Evolutionary conservation across 2,888 invertebrate genomes (phyloP), one percentile per base, ranked within the genome.

Genomic region (Acronicta alni): DNA sequence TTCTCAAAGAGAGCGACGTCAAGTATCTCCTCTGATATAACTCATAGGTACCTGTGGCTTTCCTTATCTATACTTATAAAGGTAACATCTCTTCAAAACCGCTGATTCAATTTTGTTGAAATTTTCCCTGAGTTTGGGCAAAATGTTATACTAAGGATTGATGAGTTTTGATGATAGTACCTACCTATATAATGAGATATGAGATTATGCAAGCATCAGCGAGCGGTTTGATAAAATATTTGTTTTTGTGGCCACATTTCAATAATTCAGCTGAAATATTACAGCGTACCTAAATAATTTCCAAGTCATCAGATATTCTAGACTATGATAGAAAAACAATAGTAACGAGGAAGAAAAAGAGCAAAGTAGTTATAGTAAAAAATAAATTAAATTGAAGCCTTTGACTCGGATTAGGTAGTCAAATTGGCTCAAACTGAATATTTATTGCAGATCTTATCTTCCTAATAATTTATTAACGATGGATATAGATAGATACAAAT

Each of bases 21-120:
- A 42, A 58, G 67, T 51, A 48, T 51, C 53, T 56, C 56, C 64
- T 60, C 42, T 18, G 42, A 67, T 44, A 56, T 48, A 60, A 60
- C 35, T 55, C 59, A 56, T 67, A 30, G 26, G 30, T 30, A 68
- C 59, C 63, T 60, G 63, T 51, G 60, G 58, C 60, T 18, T 30
- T 39, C 42, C 64, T 72, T 76, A 77, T 76, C 68, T 68, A 8
- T 57, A 58, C 67, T 71, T 67, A 47, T 63, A 62, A 76, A 76
- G 76, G 76, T 67, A 73, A 63, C 62, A 65, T 73, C 76, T 62
- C 56, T 68, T 58, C 41, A 67, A 67, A 74, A 74, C 62, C 72
- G 73, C 68, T 72, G 74, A 72, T 65, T 74, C 68, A 72, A 75
- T 75, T 75, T 67, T 60, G 65, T 64, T 55, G 55, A 68, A 75